Conservation (phyloP, 2,113 vertebrate species). For the Tachysurus vachellii region DNA sequence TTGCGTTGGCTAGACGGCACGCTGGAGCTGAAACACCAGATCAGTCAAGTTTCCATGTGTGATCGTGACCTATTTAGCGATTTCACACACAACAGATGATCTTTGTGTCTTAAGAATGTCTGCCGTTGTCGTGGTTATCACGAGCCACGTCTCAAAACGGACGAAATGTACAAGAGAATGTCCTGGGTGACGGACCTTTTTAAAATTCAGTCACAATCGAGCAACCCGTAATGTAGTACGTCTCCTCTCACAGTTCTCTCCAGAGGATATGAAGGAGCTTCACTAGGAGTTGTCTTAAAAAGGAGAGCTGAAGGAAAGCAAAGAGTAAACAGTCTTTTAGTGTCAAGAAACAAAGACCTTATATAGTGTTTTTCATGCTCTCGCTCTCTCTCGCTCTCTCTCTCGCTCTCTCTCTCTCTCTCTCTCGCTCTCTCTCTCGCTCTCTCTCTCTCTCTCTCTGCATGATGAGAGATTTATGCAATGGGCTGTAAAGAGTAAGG, state of each 20-base stretch:
- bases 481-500: not conserved
- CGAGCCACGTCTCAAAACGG: too few relatives aligned
- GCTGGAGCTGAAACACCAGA: too few relatives aligned
- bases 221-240: not conserved
- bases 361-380: constrained; percentile 58
- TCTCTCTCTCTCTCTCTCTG: not conserved
- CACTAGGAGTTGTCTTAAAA: constrained; percentile 55
- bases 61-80: too few relatives aligned
- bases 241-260: not conserved
- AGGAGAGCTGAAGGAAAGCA: constrained; percentile 51
- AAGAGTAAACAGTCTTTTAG: constrained; percentile 54
- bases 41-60: too few relatives aligned
- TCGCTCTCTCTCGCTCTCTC: constrained; percentile 4
- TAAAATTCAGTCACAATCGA: not conserved
- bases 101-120: too few relatives aligned
- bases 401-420: not conserved
- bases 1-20: too few relatives aligned
- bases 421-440: constrained; percentile 22
- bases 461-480: not conserved
- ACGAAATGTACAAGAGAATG: too few relatives aligned
- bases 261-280: not conserved
- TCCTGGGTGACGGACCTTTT: not conserved
- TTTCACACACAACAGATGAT: too few relatives aligned
- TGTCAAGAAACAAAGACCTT: constrained; percentile 60
- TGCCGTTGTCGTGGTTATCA: too few relatives aligned